These are phyloP conservation scores for Chrysopilus asiliformis DNA, from an alignment of 2,888 invertebrate species.

Conservation along the genomic window DNA sequence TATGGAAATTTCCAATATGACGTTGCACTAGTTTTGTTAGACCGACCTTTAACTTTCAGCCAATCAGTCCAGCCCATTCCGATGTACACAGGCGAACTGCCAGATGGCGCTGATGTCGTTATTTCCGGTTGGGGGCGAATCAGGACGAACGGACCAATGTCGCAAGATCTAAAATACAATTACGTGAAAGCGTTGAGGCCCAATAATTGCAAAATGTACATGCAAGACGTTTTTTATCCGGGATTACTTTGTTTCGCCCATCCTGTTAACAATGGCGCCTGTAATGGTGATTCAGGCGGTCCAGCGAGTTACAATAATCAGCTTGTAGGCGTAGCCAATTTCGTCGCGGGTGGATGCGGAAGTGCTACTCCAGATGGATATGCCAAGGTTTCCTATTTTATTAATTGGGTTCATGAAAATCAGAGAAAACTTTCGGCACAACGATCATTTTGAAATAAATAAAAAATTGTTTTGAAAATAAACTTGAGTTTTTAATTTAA, in stretches of 20 bases:
- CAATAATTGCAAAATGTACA: conserved; percentile 16
- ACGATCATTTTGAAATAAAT: too few species aligned
- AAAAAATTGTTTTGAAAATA: too few species aligned
- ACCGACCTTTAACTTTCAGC: conserved; percentile 19
- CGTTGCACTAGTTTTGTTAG: conserved; percentile 24
- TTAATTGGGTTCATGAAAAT: not conserved
- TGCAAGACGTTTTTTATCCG: conserved; percentile 16
- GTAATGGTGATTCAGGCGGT: conserved; percentile 30
- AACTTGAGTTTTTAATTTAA: too few species aligned
- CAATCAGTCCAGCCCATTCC: conserved; percentile 18
- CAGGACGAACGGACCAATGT: conserved; percentile 17
- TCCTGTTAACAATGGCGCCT: conserved; percentile 21
- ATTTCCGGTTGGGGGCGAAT: conserved; percentile 28
- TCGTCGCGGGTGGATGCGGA: conserved; percentile 24
- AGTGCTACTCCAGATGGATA: conserved; percentile 26
- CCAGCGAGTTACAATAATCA: conserved; percentile 22
- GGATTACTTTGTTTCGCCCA: conserved; percentile 25
- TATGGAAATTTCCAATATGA: conserved; percentile 22
- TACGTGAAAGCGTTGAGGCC: conserved; percentile 12
- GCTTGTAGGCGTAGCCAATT: conserved; percentile 28
- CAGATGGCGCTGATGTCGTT: conserved; percentile 18
- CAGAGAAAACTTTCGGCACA: too few species aligned
- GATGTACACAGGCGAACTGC: conserved; percentile 19
- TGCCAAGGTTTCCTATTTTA: conserved; percentile 19
- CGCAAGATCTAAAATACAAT: conserved; percentile 22